Percentiles rank a stretch among this genome's conserved stretches.
These are phyloP conservation scores for Philopedon plagiatum DNA, from an alignment of 2,888 invertebrate species.

Conservation along the genomic window DNA sequence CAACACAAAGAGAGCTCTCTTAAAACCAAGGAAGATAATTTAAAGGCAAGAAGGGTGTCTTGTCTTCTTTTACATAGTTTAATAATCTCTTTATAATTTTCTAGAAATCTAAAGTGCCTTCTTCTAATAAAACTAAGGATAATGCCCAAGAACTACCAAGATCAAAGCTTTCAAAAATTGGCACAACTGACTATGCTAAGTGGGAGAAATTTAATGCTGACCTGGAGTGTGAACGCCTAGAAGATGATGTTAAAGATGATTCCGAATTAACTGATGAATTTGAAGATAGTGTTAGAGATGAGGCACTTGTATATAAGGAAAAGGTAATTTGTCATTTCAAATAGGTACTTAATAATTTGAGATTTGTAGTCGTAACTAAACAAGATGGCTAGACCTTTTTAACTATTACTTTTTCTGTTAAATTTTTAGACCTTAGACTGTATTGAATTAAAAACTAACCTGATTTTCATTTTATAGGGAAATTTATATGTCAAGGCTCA, in stretches of 20 bases:
- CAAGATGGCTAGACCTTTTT: too few relatives aligned
- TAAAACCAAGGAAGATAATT: slow-evolving; percentile 37
- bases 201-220: slow-evolving; percentile 88
- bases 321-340: slow-evolving; percentile 69
- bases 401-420: too few relatives aligned
- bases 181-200: slow-evolving; percentile 75
- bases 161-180: slow-evolving; percentile 43
- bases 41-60: slow-evolving; percentile 27
- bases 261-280: slow-evolving; percentile 70
- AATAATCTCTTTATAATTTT: not conserved
- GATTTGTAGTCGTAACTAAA: too few relatives aligned
- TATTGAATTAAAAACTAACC: too few relatives aligned
- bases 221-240: slow-evolving; percentile 76
- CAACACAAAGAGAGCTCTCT: slow-evolving; percentile 75
- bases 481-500: slow-evolving; percentile 84
- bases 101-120: slow-evolving; percentile 37
- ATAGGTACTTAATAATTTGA: not conserved
- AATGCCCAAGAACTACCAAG: slow-evolving; percentile 19
- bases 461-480: slow-evolving; percentile 73
- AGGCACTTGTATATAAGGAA: slow-evolving; percentile 80
- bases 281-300: slow-evolving; percentile 73
- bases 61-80: not conserved
- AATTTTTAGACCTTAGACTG: too few relatives aligned
- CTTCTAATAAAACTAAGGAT: not conserved
- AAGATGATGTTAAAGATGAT: slow-evolving; percentile 71